Conservation (phyloP, 1,140 invertebrate genomes). For the Drosophila subobscura region DNA sequence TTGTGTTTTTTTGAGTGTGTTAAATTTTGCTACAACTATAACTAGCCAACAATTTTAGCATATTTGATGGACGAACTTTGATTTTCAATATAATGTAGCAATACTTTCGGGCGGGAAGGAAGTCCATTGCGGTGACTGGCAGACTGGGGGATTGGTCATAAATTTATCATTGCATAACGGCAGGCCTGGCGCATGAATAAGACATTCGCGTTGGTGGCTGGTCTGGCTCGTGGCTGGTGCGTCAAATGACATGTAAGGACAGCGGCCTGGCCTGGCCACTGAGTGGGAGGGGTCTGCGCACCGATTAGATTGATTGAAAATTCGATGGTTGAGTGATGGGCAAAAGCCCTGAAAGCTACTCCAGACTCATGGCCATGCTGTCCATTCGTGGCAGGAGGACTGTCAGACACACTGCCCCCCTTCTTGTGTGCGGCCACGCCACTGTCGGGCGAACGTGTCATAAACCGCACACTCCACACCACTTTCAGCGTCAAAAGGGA, state of each 20-base stretch:
- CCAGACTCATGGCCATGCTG: neutral
- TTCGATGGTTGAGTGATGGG: constrained; percentile 28
- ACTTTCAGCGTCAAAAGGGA: constrained; percentile 53
- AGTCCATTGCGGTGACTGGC: neutral
- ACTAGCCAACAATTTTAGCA: neutral
- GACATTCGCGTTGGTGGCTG: constrained; percentile 36
- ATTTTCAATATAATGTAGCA: constrained; percentile 17
- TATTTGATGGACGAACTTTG: constrained; percentile 21
- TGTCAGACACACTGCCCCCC: constrained; percentile 1
- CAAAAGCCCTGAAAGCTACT: constrained; percentile 11
- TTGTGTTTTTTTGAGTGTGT: neutral
- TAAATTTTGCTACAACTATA: too few relatives aligned
- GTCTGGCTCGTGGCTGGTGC: too few relatives aligned
- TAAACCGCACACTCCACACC: constrained; percentile 23
- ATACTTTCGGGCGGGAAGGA: neutral
- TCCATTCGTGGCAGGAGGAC: constrained; percentile 5
- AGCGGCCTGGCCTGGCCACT: too few relatives aligned
- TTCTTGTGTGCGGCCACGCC: neutral
- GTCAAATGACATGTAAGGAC: neutral
- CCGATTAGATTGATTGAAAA: constrained; percentile 48
- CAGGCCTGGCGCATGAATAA: constrained; percentile 36
- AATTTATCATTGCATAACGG: constrained; percentile 43
- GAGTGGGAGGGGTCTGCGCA: constrained; percentile 9
- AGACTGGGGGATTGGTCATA: constrained; percentile 20
- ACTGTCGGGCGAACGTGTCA: constrained; percentile 20